Evolutionary conservation across 92 coral and sea anemone genomes (phyloP), one percentile per base, ranked within the genome.

Genomic region (Pocillopora meandrina): DNA sequence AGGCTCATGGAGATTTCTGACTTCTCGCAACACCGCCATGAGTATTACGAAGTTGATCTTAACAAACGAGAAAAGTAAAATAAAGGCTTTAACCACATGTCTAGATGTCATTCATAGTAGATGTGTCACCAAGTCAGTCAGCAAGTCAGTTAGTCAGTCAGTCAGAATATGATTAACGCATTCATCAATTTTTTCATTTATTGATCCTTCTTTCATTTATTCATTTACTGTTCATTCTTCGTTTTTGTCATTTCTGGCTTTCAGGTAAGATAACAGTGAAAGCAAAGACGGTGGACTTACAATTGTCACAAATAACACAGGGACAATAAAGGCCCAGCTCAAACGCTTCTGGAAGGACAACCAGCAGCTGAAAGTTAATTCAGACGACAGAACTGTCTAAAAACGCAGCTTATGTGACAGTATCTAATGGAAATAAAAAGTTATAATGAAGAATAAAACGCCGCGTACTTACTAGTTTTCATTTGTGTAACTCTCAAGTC

Each of bases 251-350:
- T 42, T 42, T 42, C 52, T 7, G 8, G 52, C 52, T 7, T 1
- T 42, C 8, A 42, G 8, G 0, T 42, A 42, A 42, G 52, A 42
- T 42, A 42, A 42, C 52, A 7, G 52, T 42, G 8, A 2, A 42
- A 42, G 52, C 52, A 42, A 7, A 42, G 52, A 42, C 4, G 31
- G 52, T 3, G 52, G 36, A 75, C 95, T 56, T 83, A 94, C 98
- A 86, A 90, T 3, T 35, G 82, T 84, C 33, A 94, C 68, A 14
- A 88, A 74, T 3, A 94, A 68, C 31, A 92, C 95, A 12, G 98
- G 98, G 20, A 56, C 93, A 11, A 94, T 85, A 26, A 94, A 94
- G 9, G 90, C 82, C 98, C 98, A 94, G 55, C 93, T 89, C 21
- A 90, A 84, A 2, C 87, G 77, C 56, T 90, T 90, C 33, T 90